Evolutionary conservation across 2,888 invertebrate species (phyloP).

Genomic region (Tipula unca): DNA sequence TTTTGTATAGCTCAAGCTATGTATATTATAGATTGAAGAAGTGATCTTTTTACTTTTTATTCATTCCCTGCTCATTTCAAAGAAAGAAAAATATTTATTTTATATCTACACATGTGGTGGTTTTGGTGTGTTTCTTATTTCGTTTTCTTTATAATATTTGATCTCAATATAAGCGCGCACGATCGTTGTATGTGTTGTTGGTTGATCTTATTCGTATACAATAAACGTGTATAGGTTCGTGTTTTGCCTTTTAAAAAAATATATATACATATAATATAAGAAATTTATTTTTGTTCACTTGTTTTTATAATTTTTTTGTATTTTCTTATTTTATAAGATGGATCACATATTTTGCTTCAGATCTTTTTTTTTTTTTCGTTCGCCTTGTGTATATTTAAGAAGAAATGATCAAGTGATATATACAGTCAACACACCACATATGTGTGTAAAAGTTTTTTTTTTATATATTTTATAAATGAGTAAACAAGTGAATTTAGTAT

Average conservation of each 20-base stretch:
- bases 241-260: conserved; percentile 2
- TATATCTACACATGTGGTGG: neutral
- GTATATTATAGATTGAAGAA: neutral
- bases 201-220: neutral
- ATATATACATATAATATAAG: neutral
- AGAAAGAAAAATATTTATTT: conserved; percentile 14
- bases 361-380: neutral
- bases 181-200: neutral
- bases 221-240: neutral
- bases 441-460: neutral
- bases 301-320: conserved; percentile 1
- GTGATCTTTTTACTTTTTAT: neutral
- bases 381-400: neutral
- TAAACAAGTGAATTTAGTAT: conserved; percentile 14
- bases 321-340: neutral
- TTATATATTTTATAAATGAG: neutral
- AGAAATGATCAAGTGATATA: neutral
- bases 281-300: conserved; percentile 9
- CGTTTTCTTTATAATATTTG: neutral
- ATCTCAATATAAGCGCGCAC: neutral
- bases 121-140: neutral
- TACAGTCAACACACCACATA: neutral
- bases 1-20: neutral
- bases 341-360: conserved; percentile 2
- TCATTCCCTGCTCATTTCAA: neutral